These are phyloP conservation scores for Pterocles orientalis DNA, from an alignment of 2,113 vertebrate species.

Conservation along the genomic window DNA sequence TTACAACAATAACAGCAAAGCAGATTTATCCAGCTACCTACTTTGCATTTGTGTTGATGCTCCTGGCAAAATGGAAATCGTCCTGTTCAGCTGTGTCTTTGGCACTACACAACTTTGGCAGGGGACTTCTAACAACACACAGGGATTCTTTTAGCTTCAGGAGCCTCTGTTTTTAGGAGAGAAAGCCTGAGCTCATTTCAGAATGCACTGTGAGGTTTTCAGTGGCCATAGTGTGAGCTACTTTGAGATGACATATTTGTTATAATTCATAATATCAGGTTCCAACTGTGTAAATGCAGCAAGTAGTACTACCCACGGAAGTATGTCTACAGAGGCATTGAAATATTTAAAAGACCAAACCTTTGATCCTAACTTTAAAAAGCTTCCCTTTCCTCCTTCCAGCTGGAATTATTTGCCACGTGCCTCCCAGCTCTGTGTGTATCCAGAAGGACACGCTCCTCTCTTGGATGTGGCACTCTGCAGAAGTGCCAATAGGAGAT, in stretches of 20 bases:
- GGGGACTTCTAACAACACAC: neutral
- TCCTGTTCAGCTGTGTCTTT: constrained; percentile 6
- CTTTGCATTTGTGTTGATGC: neutral
- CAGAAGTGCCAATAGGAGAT: neutral
- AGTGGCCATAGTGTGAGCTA: neutral
- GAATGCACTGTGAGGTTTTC: neutral
- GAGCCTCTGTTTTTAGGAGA: neutral
- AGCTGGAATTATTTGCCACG: neutral
- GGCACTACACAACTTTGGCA: neutral
- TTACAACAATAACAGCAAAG: neutral
- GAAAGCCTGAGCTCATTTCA: neutral
- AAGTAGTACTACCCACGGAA: neutral
- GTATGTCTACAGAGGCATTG: neutral
- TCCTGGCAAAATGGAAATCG: constrained; percentile 29
- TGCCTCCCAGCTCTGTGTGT: neutral
- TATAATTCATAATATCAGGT: neutral
- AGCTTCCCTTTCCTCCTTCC: neutral
- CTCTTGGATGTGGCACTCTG: neutral
- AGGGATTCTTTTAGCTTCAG: neutral
- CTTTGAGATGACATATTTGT: neutral
- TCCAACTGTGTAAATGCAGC: neutral
- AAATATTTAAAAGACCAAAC: neutral
- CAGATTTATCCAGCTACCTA: neutral
- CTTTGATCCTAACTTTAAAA: constrained; percentile 9
- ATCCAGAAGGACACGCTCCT: neutral